Evolutionary conservation across 2,113 vertebrate species (phyloP), one percentile per base, ranked within the genome.

Genomic region (Entosphenus tridentatus): DNA sequence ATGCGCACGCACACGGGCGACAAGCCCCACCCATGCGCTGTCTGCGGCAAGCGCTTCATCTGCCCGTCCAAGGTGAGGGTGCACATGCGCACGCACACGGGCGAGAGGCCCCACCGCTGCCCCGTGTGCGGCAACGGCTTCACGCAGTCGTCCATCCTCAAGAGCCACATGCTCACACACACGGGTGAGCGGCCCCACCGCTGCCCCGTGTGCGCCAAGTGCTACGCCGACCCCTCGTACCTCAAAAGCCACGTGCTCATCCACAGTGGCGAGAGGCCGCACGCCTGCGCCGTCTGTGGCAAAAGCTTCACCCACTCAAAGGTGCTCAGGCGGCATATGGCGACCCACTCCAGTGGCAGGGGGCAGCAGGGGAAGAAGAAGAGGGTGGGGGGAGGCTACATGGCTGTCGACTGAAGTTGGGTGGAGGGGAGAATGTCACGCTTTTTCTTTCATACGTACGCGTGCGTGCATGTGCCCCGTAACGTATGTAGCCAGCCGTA

Each of bases 111-210:
- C 13, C 87, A 92, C 76, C 82, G 85, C 74, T 95, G 89, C 12
- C 81, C 86, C 0, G 84, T 91, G 56, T 95, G 89, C 2, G 87
- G 87, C 1, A 91, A 92, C 70, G 80, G 87, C 65, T 93, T 95
- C 78, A 87, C 86, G 0, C 88, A 95, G 74, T 87, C 87, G 0
- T 89, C 88, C 74, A 87, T 87, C 10, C 80, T 92, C 18, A 86
- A 87, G 73, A 85, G 88, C n/a, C 89, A 95, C 76, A 86, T 87
- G 16, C 81, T 88, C 68, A 88, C 92, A 70, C 88, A 95, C 80
- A 91, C 89, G 0, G 84, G 88, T 0, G 88, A 90, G 77, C 83
- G 88, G 71, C 84, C 89, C 67, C 91, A 90, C 78, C 85, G 83
- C 75, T 95, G 89, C 71, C 79, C 80, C 12, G 88, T 86, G 2